Evolutionary conservation across 1,140 invertebrate species (phyloP), one percentile per base, ranked within the genome.

Genomic region (Delia radicum): DNA sequence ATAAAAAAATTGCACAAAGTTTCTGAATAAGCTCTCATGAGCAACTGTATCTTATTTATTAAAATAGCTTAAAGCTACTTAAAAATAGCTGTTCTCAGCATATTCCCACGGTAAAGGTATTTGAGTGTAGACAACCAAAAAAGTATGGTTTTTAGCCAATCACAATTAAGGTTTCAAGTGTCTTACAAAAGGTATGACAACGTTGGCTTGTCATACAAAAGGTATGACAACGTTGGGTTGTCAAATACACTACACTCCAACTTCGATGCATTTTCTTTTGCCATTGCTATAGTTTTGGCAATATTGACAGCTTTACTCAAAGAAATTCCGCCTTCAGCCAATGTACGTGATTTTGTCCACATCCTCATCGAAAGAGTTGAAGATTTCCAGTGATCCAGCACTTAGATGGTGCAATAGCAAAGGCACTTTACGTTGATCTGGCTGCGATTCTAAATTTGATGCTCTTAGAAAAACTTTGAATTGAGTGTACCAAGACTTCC

Each of bases 361-460:
- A 12, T 76, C 67, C 65, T 61, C 29, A 33, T 77, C 55, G 73
- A 79, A 80, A 7, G 74, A 79, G 69, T 80, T 76, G 26, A 76
- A 77, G 33, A 81, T 74, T 2, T 80, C 77, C 13, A 78, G 74
- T 63, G 73, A 80, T 15, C 79, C 75, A n/a, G 74, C 48, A 15
- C 80, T 79, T 26, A 80, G 55, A 65, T 79, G 29, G 69, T 80
- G 80, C 24, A 80, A 61, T 26, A 81, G 73, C 18, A 80, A 76
- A 48, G 77, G 77, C 3, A 80, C 74, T 62, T 81, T 80, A 28
- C 79, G 75, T 67, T 78, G 42, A 37, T 75, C 65, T 2, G 46
- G 46, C 65, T 79, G 75, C 7, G 73, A 63, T 33, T 65, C 75
- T n/a, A 79, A 62, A 48, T 78, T 72, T 21, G 77, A 79, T 6